Percentiles rank a stretch among this genome's conserved stretches.
Conservation (phyloP, 92 coral and sea anemone genomes). For the Heteractis magnifica region DNA sequence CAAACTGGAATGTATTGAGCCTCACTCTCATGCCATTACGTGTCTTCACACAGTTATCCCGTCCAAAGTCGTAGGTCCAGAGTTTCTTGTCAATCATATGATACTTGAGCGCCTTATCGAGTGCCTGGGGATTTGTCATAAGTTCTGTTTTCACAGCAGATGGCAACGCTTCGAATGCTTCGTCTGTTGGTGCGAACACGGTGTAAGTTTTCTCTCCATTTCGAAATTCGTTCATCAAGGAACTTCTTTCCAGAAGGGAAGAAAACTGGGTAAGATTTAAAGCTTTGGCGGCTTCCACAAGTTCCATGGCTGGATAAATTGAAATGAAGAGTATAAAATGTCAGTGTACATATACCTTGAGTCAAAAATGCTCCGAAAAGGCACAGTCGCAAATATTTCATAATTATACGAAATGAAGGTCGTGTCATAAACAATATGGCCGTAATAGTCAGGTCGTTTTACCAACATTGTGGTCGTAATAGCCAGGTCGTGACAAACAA, state of each 20-base stretch:
- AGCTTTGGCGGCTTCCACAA: conserved; percentile 62
- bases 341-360: too few relatives aligned
- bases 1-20: conserved; percentile 71
- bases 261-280: conserved; percentile 68
- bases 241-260: conserved; percentile 46
- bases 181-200: conserved; percentile 84
- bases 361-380: too few relatives aligned
- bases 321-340: too few relatives aligned
- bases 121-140: conserved; percentile 46
- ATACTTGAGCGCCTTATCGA: conserved; percentile 60
- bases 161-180: conserved; percentile 74
- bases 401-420: not conserved
- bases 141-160: conserved; percentile 44
- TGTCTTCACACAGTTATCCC: conserved; percentile 62
- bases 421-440: not conserved
- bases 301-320: conserved; percentile 60
- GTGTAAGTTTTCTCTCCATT: conserved; percentile 54
- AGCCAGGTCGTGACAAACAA: not conserved
- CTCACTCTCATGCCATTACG: conserved; percentile 53
- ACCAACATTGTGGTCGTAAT: not conserved
- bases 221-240: conserved; percentile 40
- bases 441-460: not conserved
- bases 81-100: conserved; percentile 61
- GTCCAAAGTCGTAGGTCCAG: conserved; percentile 74
- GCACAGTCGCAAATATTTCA: too few relatives aligned